phyloP scores from a whole-genome alignment of 2,888 invertebrate genomes.

The Drosophila setosimentum region DNA sequence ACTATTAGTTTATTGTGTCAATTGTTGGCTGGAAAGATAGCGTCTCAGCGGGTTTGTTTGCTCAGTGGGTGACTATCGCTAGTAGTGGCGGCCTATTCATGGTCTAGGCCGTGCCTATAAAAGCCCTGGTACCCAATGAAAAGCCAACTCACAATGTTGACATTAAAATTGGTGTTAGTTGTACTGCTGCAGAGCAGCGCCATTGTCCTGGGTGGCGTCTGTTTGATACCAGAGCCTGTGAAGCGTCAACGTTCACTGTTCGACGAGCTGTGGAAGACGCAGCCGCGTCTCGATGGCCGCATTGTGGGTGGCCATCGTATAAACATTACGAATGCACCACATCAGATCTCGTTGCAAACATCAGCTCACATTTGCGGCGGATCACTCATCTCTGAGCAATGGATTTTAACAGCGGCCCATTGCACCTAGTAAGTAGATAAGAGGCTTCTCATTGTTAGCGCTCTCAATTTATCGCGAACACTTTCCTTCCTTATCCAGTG shows the following conservation, averaged over 20 bases:
- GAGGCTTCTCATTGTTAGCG: not conserved
- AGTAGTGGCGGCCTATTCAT: not conserved
- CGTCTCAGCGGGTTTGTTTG: slow-evolving; percentile 45
- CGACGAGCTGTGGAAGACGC: slow-evolving; percentile 29
- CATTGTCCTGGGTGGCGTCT: slow-evolving; percentile 66
- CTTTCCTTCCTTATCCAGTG: slow-evolving; percentile 59
- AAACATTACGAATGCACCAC: slow-evolving; percentile 84
- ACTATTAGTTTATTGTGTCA: slow-evolving; percentile 21
- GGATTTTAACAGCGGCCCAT: slow-evolving; percentile 85
- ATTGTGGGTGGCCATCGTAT: slow-evolving; percentile 84
- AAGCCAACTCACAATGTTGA: slow-evolving; percentile 43
- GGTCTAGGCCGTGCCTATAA: slow-evolving; percentile 47
- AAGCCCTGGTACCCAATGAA: slow-evolving; percentile 27
- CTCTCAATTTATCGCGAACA: accelerated
- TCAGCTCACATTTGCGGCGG: slow-evolving; percentile 84
- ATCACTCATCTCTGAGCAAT: slow-evolving; percentile 82
- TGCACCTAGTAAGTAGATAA: slow-evolving; percentile 81
- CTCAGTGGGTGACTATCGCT: slow-evolving; percentile 56
- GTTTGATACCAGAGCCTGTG: slow-evolving; percentile 71
- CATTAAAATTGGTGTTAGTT: slow-evolving; percentile 32
- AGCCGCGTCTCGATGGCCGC: slow-evolving; percentile 84
- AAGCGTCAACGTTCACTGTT: slow-evolving; percentile 49
- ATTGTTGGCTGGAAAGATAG: slow-evolving; percentile 37
- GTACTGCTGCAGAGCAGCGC: slow-evolving; percentile 48
- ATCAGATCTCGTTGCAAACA: slow-evolving; percentile 84